These are phyloP conservation scores for Trilocha varians DNA, from an alignment of 2,888 invertebrate species.

Conservation along the genomic window DNA sequence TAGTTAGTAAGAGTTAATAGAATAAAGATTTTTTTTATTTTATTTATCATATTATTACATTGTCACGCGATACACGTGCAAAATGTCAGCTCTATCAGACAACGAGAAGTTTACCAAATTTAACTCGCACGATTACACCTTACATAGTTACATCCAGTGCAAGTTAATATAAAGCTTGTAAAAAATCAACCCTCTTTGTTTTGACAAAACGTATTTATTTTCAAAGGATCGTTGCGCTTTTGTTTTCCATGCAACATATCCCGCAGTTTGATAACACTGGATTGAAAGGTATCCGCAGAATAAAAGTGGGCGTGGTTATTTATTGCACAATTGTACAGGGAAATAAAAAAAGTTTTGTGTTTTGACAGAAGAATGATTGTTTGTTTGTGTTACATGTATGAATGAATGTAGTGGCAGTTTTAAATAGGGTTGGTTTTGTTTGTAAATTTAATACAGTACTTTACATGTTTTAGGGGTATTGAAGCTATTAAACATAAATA, in stretches of 20 bases:
- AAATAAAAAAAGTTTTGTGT: conserved; percentile 31
- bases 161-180: too few species aligned
- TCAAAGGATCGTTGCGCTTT: conserved; percentile 13
- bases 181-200: conserved; percentile 4
- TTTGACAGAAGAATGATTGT: conserved; percentile 32
- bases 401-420: neutral
- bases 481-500: too few species aligned
- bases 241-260: conserved; percentile 18
- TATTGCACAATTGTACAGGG: conserved; percentile 41
- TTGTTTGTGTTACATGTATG: neutral
- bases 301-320: conserved; percentile 56
- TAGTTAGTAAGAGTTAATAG: too few species aligned
- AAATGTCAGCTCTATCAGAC: too few species aligned
- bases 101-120: too few species aligned
- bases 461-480: too few species aligned
- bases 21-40: neutral
- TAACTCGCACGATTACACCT: too few species aligned
- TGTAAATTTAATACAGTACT: too few species aligned
- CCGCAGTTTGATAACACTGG: conserved; percentile 18
- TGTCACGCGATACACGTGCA: too few species aligned
- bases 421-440: too few species aligned
- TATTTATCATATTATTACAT: too few species aligned
- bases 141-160: too few species aligned
- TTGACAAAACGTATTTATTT: conserved; percentile 8
- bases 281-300: conserved; percentile 21